Percentiles rank a stretch among this genome's conserved stretches.
phyloP scores from a whole-genome alignment of 1,140 invertebrate genomes.

The Philotrypesis tridentata region DNA sequence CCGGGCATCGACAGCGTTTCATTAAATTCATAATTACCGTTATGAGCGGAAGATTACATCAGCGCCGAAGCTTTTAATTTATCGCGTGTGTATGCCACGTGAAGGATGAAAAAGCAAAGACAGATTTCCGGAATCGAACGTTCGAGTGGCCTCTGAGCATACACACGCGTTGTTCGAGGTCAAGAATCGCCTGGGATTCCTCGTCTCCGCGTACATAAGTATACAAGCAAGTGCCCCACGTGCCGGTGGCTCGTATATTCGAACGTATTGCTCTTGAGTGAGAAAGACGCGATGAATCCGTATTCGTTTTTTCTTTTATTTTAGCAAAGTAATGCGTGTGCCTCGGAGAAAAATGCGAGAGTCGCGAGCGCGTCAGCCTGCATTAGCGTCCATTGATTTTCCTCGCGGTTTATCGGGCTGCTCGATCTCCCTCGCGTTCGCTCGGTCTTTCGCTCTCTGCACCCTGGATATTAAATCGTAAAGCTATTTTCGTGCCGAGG shows the following conservation, averaged over 20 bases:
- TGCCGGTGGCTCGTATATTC: background rate
- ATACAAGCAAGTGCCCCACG: background rate
- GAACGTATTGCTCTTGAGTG: background rate
- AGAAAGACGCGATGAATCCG: background rate
- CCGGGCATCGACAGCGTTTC: slow-evolving; percentile 21
- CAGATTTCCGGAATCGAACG: background rate
- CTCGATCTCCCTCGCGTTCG: slow-evolving; percentile 29
- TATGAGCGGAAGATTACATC: slow-evolving; percentile 18
- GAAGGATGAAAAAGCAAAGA: background rate
- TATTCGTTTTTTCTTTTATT: background rate
- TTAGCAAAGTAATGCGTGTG: too few relatives aligned
- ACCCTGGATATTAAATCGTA: slow-evolving; percentile 43
- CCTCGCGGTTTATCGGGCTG: slow-evolving; percentile 24
- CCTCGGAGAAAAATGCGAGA: slow-evolving; percentile 19
- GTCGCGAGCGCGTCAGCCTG: slow-evolving; percentile 14
- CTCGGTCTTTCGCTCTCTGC: slow-evolving; percentile 20
- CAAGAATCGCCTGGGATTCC: slow-evolving; percentile 1
- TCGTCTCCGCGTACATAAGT: background rate
- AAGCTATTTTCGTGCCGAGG: slow-evolving; percentile 36
- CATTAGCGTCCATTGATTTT: slow-evolving; percentile 45
- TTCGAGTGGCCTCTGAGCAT: too few relatives aligned
- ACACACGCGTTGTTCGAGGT: slow-evolving; percentile 4
- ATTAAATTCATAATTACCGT: slow-evolving; percentile 37
- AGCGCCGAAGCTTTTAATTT: slow-evolving; percentile 27
- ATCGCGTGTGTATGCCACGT: slow-evolving; percentile 17